Conservation (phyloP, 2,113 vertebrate genomes). For the Regulus satrapa region DNA sequence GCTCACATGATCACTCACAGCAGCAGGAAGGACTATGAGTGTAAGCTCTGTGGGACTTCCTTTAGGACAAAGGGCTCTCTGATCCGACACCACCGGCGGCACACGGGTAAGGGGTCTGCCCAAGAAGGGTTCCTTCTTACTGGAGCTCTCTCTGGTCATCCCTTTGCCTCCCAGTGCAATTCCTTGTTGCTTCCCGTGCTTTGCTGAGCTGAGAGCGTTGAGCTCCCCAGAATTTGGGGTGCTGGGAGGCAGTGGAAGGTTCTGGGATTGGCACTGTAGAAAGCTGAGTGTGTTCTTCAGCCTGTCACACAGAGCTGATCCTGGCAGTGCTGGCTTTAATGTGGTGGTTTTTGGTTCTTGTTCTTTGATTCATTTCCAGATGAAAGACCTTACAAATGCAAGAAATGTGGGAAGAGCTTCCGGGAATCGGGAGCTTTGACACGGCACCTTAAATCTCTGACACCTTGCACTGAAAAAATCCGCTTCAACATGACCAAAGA, state of each 20-base stretch:
- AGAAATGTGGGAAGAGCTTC: slow-evolving; percentile 93
- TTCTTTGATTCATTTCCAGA: slow-evolving; percentile 78
- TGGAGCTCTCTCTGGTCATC: not conserved
- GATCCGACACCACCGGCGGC: slow-evolving; percentile 92
- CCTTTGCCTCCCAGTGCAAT: not conserved
- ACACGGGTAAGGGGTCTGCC: slow-evolving; percentile 81
- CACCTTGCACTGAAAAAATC: slow-evolving; percentile 95
- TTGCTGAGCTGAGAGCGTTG: not conserved
- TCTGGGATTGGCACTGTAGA: not conserved
- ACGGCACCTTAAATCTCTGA: slow-evolving; percentile 92
- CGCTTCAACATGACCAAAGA: slow-evolving; percentile 89
- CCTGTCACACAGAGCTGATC: not conserved
- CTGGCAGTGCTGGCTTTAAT: not conserved
- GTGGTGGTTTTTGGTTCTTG: not conserved
- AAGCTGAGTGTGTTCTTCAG: not conserved
- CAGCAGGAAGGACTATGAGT: slow-evolving; percentile 91
- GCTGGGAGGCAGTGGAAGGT: not conserved
- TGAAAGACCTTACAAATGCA: slow-evolving; percentile 93
- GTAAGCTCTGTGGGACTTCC: slow-evolving; percentile 86
- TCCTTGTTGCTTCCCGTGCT: not conserved
- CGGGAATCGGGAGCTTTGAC: slow-evolving; percentile 95
- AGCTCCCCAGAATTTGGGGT: not conserved
- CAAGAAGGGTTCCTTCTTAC: not conserved
- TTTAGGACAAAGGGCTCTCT: slow-evolving; percentile 97
- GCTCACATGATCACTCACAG: slow-evolving; percentile 96